Base-by-base conservation (phyloP, 1,140 invertebrate genomes). In the Melanaphis sacchari region DNA sequence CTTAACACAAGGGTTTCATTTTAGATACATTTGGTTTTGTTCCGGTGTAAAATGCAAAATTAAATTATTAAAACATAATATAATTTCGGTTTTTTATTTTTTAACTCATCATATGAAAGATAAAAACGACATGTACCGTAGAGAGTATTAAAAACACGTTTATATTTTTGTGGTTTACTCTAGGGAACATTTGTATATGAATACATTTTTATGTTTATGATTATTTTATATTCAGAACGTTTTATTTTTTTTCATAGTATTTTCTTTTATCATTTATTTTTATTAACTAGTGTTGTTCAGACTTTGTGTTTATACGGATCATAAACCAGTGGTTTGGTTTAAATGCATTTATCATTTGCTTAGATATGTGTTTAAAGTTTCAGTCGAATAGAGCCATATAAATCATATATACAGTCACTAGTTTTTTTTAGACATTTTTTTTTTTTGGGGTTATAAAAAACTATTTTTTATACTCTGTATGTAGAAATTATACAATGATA, bases 261-360 rank as follows among this genome's bases (percentile, higher is more conserved):
- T n/a, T 46, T 88, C 40, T 87, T 87, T 46, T 87, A 43, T 49
- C 26, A n/a, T 88, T n/a, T 49, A 52, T 89, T 89, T 76, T 89
- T 36, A 49, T 89, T 89, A 11, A 52, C 31, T 89, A 41, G 41
- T 87, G 15, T 49, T 89, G 24, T 52, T 52, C 87, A 22, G 49
- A 49, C 18, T 36, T n/a, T 52, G 43, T 3, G 8, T 22, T 21
- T 52, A 22, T 49, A 52, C 46, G 46, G n/a, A 22, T 89, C 46
- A 49, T 89, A 52, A 89, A 89, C 87, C n/a, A 24, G 7, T 36
- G 46, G n/a, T 89, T 89, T 38, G 8, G 40, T 52, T 52, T 52
- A 36, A 49, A 89, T 89, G 52, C 31, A 89, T 89, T 89, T 52
- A 89, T 89, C 43, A 89, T 89, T n/a, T 22, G 87, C 22, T 89